Conservation (phyloP, 2,113 vertebrate species). For the Melanotaenia duboulayi region DNA sequence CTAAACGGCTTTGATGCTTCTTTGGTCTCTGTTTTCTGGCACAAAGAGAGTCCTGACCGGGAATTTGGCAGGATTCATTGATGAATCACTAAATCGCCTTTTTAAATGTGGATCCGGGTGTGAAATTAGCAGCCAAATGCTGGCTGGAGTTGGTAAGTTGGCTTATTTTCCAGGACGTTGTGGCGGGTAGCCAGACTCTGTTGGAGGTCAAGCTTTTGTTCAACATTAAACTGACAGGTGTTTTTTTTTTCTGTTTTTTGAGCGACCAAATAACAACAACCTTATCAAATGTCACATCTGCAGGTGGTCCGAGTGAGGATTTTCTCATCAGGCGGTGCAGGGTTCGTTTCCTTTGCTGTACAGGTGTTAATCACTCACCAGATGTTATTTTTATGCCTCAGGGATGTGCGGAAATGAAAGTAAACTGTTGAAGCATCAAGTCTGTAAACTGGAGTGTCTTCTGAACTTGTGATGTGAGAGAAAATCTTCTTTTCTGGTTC, state of each 20-base stretch:
- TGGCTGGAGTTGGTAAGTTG: not conserved
- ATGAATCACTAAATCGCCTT: not conserved
- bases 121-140: slow-evolving; percentile 32
- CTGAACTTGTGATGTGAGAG: slow-evolving; percentile 1
- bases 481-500: slow-evolving; percentile 6
- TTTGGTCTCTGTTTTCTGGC: slow-evolving; percentile 6
- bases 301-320: not conserved
- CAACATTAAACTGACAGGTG: not conserved
- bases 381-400: slow-evolving; percentile 53
- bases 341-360: slow-evolving; percentile 8
- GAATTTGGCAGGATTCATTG: not conserved
- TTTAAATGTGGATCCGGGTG: slow-evolving; percentile 18
- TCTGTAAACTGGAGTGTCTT: slow-evolving; percentile 1
- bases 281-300: not conserved
- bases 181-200: slow-evolving; percentile 6
- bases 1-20: slow-evolving; percentile 8
- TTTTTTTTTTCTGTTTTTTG: not conserved
- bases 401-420: slow-evolving; percentile 41
- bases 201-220: slow-evolving; percentile 7
- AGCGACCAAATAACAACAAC: not conserved
- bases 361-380: slow-evolving; percentile 32
- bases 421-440: not conserved
- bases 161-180: not conserved
- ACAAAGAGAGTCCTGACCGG: slow-evolving; percentile 1
- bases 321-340: slow-evolving; percentile 7